phyloP scores from a whole-genome alignment of 2,797 vertebrate species.

The Uromys caudimaculatus region DNA sequence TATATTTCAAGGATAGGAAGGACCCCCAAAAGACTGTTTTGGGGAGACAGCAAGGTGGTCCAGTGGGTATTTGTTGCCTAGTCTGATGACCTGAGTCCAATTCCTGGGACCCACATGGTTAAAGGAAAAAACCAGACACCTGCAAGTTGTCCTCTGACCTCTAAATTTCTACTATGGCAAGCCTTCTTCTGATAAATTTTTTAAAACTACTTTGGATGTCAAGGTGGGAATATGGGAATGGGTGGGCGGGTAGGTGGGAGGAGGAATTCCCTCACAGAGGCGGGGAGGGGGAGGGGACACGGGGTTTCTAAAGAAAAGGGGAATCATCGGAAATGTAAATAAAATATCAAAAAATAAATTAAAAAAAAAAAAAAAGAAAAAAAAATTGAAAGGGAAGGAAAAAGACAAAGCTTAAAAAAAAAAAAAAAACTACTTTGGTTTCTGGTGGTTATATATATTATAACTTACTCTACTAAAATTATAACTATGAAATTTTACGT shows the following conservation, averaged over 20 bases:
- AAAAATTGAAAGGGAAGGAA: no score
- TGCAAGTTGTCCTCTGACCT: background rate
- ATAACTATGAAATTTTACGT: background rate
- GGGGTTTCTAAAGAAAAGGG: no score
- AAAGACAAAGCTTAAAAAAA: no score
- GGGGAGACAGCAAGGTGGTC: background rate
- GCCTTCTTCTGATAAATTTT: background rate
- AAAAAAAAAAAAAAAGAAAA: no score
- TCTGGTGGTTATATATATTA: conserved; percentile 5
- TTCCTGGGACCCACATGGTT: background rate
- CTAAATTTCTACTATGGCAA: background rate
- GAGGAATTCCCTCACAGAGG: no score
- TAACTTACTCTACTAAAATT: conserved; percentile 5
- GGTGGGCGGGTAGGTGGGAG: no score
- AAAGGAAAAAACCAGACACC: background rate
- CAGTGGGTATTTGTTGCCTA: background rate
- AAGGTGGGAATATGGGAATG: no score
- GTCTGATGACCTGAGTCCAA: background rate
- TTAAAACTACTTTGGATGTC: background rate
- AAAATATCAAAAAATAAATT: no score
- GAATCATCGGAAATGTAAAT: no score
- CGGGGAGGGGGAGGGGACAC: no score
- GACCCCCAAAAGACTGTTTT: background rate
- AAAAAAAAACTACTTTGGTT: no score
- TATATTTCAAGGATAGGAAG: conserved; percentile 12